Evolutionary conservation across 2,888 invertebrate species (phyloP), one percentile per base, ranked within the genome.

Genomic region (Hypselothyrea guttata): DNA sequence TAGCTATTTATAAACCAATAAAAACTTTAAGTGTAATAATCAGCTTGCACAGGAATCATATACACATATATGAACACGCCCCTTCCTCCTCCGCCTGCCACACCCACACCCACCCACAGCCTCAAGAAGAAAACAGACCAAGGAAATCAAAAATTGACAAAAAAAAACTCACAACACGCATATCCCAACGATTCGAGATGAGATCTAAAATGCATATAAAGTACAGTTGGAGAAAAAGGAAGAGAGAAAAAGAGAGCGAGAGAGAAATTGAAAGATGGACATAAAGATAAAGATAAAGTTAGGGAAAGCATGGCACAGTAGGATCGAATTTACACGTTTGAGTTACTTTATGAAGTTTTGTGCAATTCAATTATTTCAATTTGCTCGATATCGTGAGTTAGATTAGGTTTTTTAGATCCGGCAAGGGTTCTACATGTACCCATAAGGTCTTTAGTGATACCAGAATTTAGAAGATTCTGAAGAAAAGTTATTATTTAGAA

Each of bases 161-260:
- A 77, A 83, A n/a, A n/a, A n/a, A n/a, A n/a, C n/a, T 76, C 75
- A 68, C 35, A 79, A 67, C 82, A 83, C 78, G 82, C 87, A 87
- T 85, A 86, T 82, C 86, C 87, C 86, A 86, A 84, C 86, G 86
- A 86, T 71, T 64, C 22, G 69, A 78, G 31, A 65, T 31, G 40
- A 57, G 41, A 22, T 12, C 22, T 9, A 18, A 2, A 8, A 15
- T 31, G 31, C 12, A 9, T 13, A 40, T 7, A 40, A 12, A 45
- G 7, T 18, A 11, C 34, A 34, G 16, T 11, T 13, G 18, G 28
- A 27, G 12, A 42, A 12, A 13, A n/a, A 13, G 12, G 27, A 7
- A 28, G 8, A 35, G 15, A 13, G 11, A 30, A 22, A 40, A 11
- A 31, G 28, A 13, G 41, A 44, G 38, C 12, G 12, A 40, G 11